phyloP scores from a whole-genome alignment of 2,888 invertebrate species.

The Halocaridina rubra region DNA sequence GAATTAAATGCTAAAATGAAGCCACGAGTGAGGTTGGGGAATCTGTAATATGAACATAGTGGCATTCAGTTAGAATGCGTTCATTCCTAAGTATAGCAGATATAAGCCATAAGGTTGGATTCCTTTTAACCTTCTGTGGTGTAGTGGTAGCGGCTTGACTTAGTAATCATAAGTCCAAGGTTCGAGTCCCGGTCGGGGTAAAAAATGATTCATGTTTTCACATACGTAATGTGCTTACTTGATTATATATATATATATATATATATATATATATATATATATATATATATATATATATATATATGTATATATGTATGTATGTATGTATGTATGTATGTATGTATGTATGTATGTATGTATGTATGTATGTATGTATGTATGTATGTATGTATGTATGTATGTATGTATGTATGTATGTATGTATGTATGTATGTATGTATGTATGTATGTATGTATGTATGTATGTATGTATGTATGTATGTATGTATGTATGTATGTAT shows the following conservation, averaged over 20 bases:
- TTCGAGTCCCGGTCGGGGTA: too few relatives aligned
- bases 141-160: too few relatives aligned
- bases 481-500: neutral
- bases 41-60: too few relatives aligned
- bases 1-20: too few relatives aligned
- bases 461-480: neutral
- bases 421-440: neutral
- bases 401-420: neutral
- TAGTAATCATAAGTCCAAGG: too few relatives aligned
- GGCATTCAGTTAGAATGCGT: too few relatives aligned
- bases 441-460: neutral
- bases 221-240: too few relatives aligned
- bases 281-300: neutral
- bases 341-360: neutral
- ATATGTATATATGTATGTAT: neutral
- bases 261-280: neutral
- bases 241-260: neutral
- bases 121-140: too few relatives aligned
- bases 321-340: neutral
- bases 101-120: too few relatives aligned
- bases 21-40: too few relatives aligned
- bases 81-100: too few relatives aligned
- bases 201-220: too few relatives aligned
- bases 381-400: neutral
- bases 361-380: neutral